Base-by-base conservation (phyloP, 1,140 invertebrate genomes). In the Pomacea maculata region DNA sequence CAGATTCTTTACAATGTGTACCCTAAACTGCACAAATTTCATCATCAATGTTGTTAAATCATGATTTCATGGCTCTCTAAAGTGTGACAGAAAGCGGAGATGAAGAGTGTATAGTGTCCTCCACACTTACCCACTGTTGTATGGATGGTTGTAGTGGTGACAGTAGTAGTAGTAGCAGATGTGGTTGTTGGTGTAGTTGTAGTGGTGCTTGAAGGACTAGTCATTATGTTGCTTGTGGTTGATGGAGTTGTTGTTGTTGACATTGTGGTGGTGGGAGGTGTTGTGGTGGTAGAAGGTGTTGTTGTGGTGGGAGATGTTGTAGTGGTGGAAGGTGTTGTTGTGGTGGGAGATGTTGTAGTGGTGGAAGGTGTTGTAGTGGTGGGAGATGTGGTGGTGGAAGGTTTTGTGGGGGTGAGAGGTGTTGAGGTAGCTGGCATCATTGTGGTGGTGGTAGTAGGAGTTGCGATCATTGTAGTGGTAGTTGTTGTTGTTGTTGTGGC, bases 211-310 rank as follows among this genome's bases (percentile, higher is more conserved):
- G 74, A 29, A 15, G 74, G 17, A 6, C 61, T 55, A 14, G 57
- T n/a, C 8, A 63, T 76, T 3, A 61, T 65, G 25, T 45, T 67
- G 15, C 61, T 65, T 25, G 75, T 34, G 14, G 75, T 77, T 17
- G 75, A 67, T 21, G 75, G 64, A 25, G 75, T 52, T 34, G 75
- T 77, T 9, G 63, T 77, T 10, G 75, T 77, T 34, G 61, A 67
- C 29, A 25, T 67, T 63, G 75, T 77, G 61, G 19, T 65, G 12
- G 57, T 61, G 4, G 57, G 4, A 6, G 57, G 9, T 9, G 8
- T 61, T 17, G 15, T 61, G 57, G 57, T 61, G 57, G 57, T 64
- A 61, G 74, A 2, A 29, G 74, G 11, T 34, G 63, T 77, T 63
- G 63, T 77, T 63, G 75, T 68, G 57, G 75, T 77, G 25, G 61